Conservation (phyloP, 2,888 invertebrate genomes). For the Cremastinae sp. region DNA sequence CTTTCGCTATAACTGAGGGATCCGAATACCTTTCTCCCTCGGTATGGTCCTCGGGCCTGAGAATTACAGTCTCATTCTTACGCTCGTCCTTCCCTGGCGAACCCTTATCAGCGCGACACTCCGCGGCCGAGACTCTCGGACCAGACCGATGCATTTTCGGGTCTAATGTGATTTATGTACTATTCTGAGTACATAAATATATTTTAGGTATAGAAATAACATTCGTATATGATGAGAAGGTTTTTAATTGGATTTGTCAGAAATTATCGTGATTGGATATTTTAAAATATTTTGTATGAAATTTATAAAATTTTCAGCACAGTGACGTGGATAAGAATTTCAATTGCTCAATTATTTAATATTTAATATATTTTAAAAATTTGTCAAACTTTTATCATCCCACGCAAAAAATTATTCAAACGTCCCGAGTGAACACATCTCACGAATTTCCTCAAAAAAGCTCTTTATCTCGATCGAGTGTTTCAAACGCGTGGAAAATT, state of each 20-base stretch:
- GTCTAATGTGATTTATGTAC: too few species aligned
- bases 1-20: neutral
- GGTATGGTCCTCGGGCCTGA: constrained; percentile 10
- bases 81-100: constrained; percentile 67
- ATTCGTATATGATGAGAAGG: constrained; percentile 18
- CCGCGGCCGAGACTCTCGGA: constrained; percentile 72
- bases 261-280: constrained; percentile 16
- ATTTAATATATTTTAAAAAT: too few species aligned
- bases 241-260: constrained; percentile 15
- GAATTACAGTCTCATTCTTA: constrained; percentile 31
- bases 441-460: too few species aligned
- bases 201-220: constrained; percentile 9
- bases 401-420: too few species aligned
- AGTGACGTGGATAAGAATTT: too few species aligned
- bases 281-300: too few species aligned
- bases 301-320: too few species aligned
- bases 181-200: constrained; percentile 10
- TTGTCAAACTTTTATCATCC: too few species aligned
- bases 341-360: too few species aligned
- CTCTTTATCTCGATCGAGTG: too few species aligned
- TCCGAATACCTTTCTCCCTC: constrained; percentile 2
- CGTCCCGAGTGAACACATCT: too few species aligned
- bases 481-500: too few species aligned
- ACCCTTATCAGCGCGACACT: constrained; percentile 74
- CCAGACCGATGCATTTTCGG: constrained; percentile 72